Evolutionary conservation across 2,888 invertebrate genomes (phyloP).

Genomic region (Esperia sulphurella): DNA sequence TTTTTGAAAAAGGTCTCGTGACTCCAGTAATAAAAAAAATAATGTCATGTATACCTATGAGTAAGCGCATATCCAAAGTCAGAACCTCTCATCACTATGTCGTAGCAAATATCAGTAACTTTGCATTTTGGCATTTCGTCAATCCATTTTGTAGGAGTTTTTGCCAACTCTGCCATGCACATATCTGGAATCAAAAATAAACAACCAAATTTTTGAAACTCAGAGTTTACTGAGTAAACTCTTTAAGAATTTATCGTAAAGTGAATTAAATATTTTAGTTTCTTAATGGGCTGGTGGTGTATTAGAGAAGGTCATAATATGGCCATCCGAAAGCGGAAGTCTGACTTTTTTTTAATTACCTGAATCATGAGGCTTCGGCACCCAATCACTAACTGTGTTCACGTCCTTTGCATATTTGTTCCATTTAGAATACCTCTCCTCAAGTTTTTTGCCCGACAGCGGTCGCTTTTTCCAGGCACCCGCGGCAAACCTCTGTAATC

Average conservation of each 20-base stretch:
- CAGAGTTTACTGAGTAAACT: too few relatives aligned
- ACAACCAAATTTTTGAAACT: too few relatives aligned
- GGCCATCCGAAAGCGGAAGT: too few relatives aligned
- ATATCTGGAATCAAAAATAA: constrained; percentile 23
- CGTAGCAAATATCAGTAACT: constrained; percentile 22
- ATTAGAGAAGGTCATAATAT: too few relatives aligned
- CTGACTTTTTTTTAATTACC: constrained; percentile 29
- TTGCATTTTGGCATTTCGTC: constrained; percentile 21
- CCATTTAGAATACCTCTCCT: constrained; percentile 14
- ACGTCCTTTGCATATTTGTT: constrained; percentile 14
- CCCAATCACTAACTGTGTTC: constrained; percentile 15
- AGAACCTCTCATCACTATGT: constrained; percentile 28
- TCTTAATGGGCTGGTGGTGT: too few relatives aligned
- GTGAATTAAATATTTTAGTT: too few relatives aligned
- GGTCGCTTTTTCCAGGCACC: not conserved
- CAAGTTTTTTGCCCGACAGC: not conserved
- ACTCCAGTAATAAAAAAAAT: not conserved
- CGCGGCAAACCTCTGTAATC: constrained; percentile 13
- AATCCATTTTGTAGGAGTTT: constrained; percentile 15
- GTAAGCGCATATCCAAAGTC: constrained; percentile 43
- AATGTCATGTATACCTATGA: too few relatives aligned
- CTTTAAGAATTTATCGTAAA: too few relatives aligned
- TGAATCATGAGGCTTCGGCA: constrained; percentile 31
- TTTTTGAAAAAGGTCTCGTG: too few relatives aligned
- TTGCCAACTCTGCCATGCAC: constrained; percentile 30